phyloP scores from a whole-genome alignment of 2,113 vertebrate genomes.

The Pionites leucogaster region DNA sequence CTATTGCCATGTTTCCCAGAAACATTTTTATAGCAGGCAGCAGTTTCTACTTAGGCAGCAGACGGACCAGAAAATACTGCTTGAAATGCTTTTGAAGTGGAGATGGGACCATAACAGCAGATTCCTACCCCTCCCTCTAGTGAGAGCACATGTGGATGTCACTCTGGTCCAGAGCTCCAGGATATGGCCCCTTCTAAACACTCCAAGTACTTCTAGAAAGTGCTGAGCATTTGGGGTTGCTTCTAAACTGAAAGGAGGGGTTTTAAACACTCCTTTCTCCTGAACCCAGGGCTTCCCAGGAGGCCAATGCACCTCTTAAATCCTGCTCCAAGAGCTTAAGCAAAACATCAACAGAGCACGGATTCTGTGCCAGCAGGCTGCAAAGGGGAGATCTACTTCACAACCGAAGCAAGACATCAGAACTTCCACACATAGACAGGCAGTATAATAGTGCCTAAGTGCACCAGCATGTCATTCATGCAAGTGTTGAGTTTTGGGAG shows the following conservation, averaged over 20 bases:
- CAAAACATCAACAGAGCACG: neutral
- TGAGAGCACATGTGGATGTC: neutral
- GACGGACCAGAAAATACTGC: neutral
- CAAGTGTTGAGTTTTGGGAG: neutral
- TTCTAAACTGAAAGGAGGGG: neutral
- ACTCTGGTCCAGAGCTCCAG: neutral
- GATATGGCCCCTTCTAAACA: neutral
- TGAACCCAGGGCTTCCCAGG: neutral
- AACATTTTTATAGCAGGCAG: slow-evolving; percentile 15
- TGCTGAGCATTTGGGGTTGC: neutral
- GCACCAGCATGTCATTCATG: accelerated
- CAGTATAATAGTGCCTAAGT: accelerated
- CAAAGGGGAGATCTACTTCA: neutral
- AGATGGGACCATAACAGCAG: neutral
- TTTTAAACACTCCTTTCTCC: neutral
- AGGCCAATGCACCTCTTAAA: neutral
- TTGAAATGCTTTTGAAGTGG: slow-evolving; percentile 18
- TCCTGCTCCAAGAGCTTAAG: neutral
- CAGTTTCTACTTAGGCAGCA: slow-evolving; percentile 44
- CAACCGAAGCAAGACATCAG: neutral
- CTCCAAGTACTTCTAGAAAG: neutral
- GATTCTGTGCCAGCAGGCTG: neutral
- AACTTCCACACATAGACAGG: neutral
- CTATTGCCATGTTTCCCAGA: neutral
- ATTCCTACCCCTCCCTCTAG: neutral